Evolutionary conservation across 2,113 vertebrate species (phyloP), one percentile per base, ranked within the genome.

Genomic region (Prinia subflava): DNA sequence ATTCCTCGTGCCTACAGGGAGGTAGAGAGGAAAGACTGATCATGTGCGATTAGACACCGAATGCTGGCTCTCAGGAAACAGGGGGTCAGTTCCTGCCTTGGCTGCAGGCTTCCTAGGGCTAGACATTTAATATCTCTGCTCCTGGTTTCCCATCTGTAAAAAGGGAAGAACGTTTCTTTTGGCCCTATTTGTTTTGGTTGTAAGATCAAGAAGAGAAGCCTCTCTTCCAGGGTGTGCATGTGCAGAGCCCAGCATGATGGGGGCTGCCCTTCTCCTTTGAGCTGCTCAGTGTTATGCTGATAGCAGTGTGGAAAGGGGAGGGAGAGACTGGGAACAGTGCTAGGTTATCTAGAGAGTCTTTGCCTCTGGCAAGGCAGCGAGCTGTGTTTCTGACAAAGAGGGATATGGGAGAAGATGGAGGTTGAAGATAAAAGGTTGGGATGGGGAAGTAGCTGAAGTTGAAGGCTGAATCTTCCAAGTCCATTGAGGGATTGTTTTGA

Each of bases 11-110:
- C 93, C 95, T 97, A 87, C 87, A 89, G 96, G 95, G 94, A 97
- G 94, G 94, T 84, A 84, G 76, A 87, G 92, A 95, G 93, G 90
- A 95, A 96, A 96, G 90, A 93, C 88, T 92, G 93, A 95, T 96
- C 78, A 62, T 95, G 94, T 95, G 94, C 0, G 94, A 96, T 97
- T 96, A 96, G 84, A 65, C 78, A 81, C 47, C 3, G 0, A 91
- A 57, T 9, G 19, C 55, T 65, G 70, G 59, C 87, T 86, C 62
- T 73, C 95, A 92, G 95, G 90, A 95, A 95, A 92, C 70, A 62
- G 73, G 53, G 64, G 67, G 90, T 97, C 94, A 91, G 73, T 90
- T 95, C 90, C 90, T 95, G 94, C 63, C 83, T 96, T 67, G 76
- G 68, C 60, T 92, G 55, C 83, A 95, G 83, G 56, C 53, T 95